Base-by-base conservation (phyloP, 2,888 invertebrate species). In the Tortrix viridana region DNA sequence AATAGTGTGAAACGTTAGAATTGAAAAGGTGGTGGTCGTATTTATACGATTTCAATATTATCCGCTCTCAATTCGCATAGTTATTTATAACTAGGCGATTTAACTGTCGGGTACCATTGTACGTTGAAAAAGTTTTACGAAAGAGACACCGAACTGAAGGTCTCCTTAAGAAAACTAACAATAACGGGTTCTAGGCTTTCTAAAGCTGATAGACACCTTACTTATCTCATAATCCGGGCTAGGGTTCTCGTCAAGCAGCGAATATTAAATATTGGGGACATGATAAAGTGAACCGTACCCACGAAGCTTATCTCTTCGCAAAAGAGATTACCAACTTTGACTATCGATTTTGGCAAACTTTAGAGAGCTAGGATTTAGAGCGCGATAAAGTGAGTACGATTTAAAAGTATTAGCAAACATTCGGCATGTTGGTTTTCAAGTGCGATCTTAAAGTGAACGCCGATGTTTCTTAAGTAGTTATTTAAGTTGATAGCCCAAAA, bases 301-400 rank as follows among this genome's bases (percentile, higher is more conserved):
- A 74, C 77, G 71, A 52, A 77, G 79, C 80, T 85, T 84, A 86
- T 85, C 82, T 77, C 67, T 69, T 77, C 68, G 72, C 76, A 68
- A 81, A 77, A 74, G 75, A 82, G 77, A 81, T 85, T 81, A 82
- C 76, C 55, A 82, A 82, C 77, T 84, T 82, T 65, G 75, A 73
- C 76, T 77, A 80, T 80, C 76, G 74, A 79, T 79, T 82, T 80
- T 77, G 74, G 75, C 71, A 75, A 78, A 83, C 74, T 81, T 81
- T 75, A 69, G 69, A 73, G 68, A 75, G 72, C 77, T 76, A 67
- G 70, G 68, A 75, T 77, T 78, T 73, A 65, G 66, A 71, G 68
- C 70, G 67, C 75, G 74, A 75, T 79, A 79, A 81, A 79, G 75
- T 75, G 69, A 75, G 77, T 74, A 71, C 70, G 67, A 74, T 74